Percentiles rank a stretch among this genome's conserved stretches.
phyloP scores from a whole-genome alignment of 2,888 invertebrate species.

The Mellilla xanthometata region DNA sequence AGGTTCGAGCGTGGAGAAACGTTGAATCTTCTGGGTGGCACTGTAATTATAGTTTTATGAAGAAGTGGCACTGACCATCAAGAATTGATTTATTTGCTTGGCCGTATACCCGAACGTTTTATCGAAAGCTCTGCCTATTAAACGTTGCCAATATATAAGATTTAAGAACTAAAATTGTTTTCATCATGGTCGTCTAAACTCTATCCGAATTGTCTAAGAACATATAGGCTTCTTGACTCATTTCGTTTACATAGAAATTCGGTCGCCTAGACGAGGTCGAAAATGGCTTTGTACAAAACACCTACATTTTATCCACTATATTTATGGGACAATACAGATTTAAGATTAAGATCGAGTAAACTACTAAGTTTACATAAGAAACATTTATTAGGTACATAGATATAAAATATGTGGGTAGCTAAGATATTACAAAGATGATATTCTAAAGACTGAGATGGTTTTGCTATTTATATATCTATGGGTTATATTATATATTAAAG shows the following conservation, averaged over 20 bases:
- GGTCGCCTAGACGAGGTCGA: slow-evolving; percentile 80
- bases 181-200: slow-evolving; percentile 38
- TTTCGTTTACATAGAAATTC: slow-evolving; percentile 72
- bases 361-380: slow-evolving; percentile 76
- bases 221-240: slow-evolving; percentile 23
- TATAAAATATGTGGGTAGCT: slow-evolving; percentile 71
- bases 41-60: slow-evolving; percentile 3
- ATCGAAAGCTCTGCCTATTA: neutral
- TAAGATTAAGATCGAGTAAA: slow-evolving; percentile 72
- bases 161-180: neutral
- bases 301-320: slow-evolving; percentile 63
- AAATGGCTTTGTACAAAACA: slow-evolving; percentile 77
- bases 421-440: slow-evolving; percentile 66
- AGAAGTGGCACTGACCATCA: slow-evolving; percentile 5
- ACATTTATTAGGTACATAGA: slow-evolving; percentile 77
- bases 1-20: neutral
- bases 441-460: slow-evolving; percentile 66
- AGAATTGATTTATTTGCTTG: slow-evolving; percentile 10
- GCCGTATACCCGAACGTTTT: neutral
- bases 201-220: slow-evolving; percentile 49
- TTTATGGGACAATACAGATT: slow-evolving; percentile 75
- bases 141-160: neutral
- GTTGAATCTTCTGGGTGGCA: slow-evolving; percentile 10
- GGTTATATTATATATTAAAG: slow-evolving; percentile 29
- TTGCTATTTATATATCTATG: slow-evolving; percentile 38